Evolutionary conservation across 1,140 invertebrate species (phyloP).

Genomic region (Sitophilus oryzae): DNA sequence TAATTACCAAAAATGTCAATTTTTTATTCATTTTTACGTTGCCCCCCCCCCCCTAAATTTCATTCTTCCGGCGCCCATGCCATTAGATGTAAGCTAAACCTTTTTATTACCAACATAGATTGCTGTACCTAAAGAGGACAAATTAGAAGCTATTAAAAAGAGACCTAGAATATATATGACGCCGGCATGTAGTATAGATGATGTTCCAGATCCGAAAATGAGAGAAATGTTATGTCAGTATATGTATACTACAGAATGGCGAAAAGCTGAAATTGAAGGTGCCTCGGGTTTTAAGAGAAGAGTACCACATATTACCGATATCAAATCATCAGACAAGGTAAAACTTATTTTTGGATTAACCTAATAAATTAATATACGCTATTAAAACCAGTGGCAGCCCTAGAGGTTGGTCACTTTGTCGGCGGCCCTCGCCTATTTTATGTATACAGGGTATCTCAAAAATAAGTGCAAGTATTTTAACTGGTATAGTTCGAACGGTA

Average conservation of each 20-base stretch:
- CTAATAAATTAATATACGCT: not conserved
- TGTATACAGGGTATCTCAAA: too few species aligned
- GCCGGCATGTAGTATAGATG: conserved; percentile 48
- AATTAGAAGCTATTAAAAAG: conserved; percentile 37
- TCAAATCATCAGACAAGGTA: conserved; percentile 13
- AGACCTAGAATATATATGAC: conserved; percentile 47
- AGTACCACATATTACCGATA: conserved; percentile 15
- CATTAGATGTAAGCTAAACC: too few species aligned
- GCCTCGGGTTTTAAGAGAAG: conserved; percentile 19
- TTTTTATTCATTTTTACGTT: too few species aligned
- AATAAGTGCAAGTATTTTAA: too few species aligned
- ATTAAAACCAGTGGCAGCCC: too few species aligned
- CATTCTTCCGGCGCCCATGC: not conserved
- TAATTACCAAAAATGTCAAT: too few species aligned
- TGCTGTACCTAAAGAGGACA: conserved; percentile 36
- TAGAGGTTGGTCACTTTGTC: too few species aligned
- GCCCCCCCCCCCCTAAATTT: not conserved
- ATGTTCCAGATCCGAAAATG: conserved; percentile 43
- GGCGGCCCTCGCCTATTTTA: too few species aligned
- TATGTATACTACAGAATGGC: conserved; percentile 37
- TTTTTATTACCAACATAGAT: too few species aligned
- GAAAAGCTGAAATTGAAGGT: conserved; percentile 24
- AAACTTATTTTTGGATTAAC: not conserved
- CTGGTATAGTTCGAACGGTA: too few species aligned
- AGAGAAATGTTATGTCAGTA: conserved; percentile 32